Base-by-base conservation (phyloP, 2,888 invertebrate genomes). In the Ptilodon capucinus region DNA sequence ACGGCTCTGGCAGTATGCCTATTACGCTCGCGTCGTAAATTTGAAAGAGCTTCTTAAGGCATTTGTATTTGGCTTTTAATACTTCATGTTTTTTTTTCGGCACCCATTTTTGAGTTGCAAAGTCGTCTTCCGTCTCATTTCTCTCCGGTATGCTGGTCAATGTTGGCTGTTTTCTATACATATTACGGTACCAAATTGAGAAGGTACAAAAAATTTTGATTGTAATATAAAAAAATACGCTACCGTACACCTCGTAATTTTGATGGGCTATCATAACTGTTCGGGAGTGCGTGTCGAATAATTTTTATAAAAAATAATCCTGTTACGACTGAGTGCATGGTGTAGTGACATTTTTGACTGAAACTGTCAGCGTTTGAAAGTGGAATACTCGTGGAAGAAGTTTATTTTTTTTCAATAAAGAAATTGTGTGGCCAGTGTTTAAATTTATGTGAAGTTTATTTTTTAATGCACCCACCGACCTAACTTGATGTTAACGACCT, bases 81-180 rank as follows among this genome's bases (percentile, higher is more conserved):
- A 88, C 84, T 45, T 90, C 90, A 39, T 90, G 90, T 52, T 87
- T 89, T 41, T 89, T 89, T 61, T 89, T 90, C 0, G 90, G 84
- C 17, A 90, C 87, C 89, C 89, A 90, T 75, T 86, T 87, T 5
- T 51, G 62, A 0, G 67, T 45, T 0, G 60, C 50, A 3, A 57
- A 57, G 4, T 83, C 81, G 0, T 79, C 81, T 14, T 78, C 79
- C 0, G 41, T 62, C 30, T 86, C 87, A 14, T 71, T 74, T 2
- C 66, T 71, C 52, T 88, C 90, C 0, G 86, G 83, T 30, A 86
- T 87, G 46, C 83, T 83, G 0, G 74, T 76, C 7, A 89, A 51
- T 0, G 63, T 71, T 0, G 63, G 61, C 41, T 74, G 73, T 45
- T 74, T 81, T 21, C 68, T 76, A 62, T 75, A 66, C 76, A 80